Evolutionary conservation across 2,888 invertebrate genomes (phyloP), one percentile per base, ranked within the genome.

Genomic region (Agrochola macilenta): DNA sequence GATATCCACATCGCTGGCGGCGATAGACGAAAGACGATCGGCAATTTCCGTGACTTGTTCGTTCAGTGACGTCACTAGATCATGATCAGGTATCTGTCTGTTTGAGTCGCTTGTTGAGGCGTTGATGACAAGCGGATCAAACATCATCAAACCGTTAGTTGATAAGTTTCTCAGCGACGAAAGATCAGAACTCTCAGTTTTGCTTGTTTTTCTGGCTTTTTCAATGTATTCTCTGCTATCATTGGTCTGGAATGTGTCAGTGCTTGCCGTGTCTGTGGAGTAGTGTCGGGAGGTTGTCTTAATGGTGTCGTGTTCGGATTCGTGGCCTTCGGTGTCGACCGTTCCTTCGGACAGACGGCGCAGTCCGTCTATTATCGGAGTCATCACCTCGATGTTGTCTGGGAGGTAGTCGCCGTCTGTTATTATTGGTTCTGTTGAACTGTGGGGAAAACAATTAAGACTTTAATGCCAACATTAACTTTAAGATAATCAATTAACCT

Each of bases 21-120:
- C 95, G 80, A 97, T 96, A 0, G 96, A 95, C 0, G 96, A 96
- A 8, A 97, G 82, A 63, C 96, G 92, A 84, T 97, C 97, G 9
- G 95, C 96, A 72, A 97, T 97, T 89, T 97, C 97, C 0, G 96
- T 95, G 52, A 97, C 97, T 89, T 97, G 97, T 80, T 97, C 97
- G 82, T 96, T 96, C 20, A 97, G 91, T 83, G 96, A 96, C 72
- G 97, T 96, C 74, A 97, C 96, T 39, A 97, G 83, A 80, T 95
- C 95, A 35, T 95, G 94, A 70, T 97, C 96, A 0, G 97, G 97
- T 30, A 97, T 82, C 46, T 95, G 94, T 83, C 96, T 87, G 60
- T 93, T 93, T 26, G 93, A 91, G 0, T 93, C 92, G 0, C 78
- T 82, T 0, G 94, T 93, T 0, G 95, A 94, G 1, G 96, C 96